Base-by-base conservation (phyloP, 1,140 invertebrate genomes). In the Pissodes strobi region DNA sequence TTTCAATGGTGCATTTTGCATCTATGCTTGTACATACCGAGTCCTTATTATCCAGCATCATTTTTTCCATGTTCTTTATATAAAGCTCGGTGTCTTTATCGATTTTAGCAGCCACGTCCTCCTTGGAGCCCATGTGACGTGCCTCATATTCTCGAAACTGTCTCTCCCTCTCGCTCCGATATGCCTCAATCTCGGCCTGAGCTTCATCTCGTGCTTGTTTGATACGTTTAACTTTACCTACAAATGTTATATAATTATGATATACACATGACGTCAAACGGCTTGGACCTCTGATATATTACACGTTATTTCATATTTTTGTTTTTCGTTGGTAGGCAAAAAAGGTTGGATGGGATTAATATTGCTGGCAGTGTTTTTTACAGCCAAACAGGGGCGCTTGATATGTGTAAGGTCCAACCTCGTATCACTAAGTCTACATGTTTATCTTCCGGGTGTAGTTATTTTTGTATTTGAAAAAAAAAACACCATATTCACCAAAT, bases 151-250 rank as follows among this genome's bases (percentile, higher is more conserved):
- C 92, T 78, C 92, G 93, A 79, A 97, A 99, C 72, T 92, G 87
- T 67, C 86, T 88, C 76, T 97, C 93, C 27, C 92, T 83, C 80
- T 97, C 95, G 77, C 90, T 87, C 75, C 93, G 90, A 82, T 98
- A 99, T 75, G 93, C 93, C 79, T 99, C 95, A 74, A 99, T 96
- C 79, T 99, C 97, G 78, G 93, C 90, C 73, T 97, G 94, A 64
- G 97, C 97, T 82, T 99, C 97, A 78, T 99, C 96, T 81, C 99
- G 98, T 19, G 97, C 97, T 81, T 99, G 95, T 82, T 98, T 99
- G 79, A 99, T 87, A 76, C 97, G 87, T 76, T 90, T 90, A 64
- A 95, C 93, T 86, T 99, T 99, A 69, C 95, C 94, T 97, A 17
- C 37, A 49, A 49, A 9, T 30, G 21, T 12, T 13, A 30, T n/a